Base-by-base conservation (phyloP, 2,797 vertebrate genomes). In the Prionace glauca region DNA sequence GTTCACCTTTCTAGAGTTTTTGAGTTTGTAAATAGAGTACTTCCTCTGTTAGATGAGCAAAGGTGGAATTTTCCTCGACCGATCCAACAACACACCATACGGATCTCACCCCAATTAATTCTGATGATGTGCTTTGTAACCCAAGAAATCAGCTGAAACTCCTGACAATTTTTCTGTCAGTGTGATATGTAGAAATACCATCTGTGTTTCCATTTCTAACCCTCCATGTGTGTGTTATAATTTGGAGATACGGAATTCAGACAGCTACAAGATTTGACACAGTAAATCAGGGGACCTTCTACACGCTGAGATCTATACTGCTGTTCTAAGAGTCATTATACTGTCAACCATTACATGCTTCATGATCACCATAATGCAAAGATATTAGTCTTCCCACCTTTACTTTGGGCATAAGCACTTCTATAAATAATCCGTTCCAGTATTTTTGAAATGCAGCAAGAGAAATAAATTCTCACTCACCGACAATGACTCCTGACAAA, bases 341-440 rank as follows among this genome's bases (percentile, higher is more conserved):
- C 96, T 96, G 95, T 96, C 96, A 96, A 96, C 95, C 96, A 96
- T 95, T 96, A 92, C 88, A 84, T 95, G 95, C 95, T 96, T 87
- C 20, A 72, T 96, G 96, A 97, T 96, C 96, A 96, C 72, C 95
- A 96, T 95, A 96, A 84, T 94, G 95, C 95, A 95, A 96, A 93
- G 36, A 88, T 96, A 96, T 96, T 95, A 95, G 96, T 96, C 96
- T 96, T 96, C 72, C 94, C 96, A 96, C 36, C 65, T 60, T 26
- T 60, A 56, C 29, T 56, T 56, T 50, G 60, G 22, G 29, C n/a
- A 45, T 22, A 62, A 91, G 88, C 56, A 32, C 88, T 62, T 60
- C 32, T n/a, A 91, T 65, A 91, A 65, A 91, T 91, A 65, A 56
- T 56, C 50, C 4, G 60, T 91, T 62, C 65, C 7, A 84, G 79